These are phyloP conservation scores for Todus mexicanus DNA, from an alignment of 2,797 vertebrate species.

Conservation along the genomic window DNA sequence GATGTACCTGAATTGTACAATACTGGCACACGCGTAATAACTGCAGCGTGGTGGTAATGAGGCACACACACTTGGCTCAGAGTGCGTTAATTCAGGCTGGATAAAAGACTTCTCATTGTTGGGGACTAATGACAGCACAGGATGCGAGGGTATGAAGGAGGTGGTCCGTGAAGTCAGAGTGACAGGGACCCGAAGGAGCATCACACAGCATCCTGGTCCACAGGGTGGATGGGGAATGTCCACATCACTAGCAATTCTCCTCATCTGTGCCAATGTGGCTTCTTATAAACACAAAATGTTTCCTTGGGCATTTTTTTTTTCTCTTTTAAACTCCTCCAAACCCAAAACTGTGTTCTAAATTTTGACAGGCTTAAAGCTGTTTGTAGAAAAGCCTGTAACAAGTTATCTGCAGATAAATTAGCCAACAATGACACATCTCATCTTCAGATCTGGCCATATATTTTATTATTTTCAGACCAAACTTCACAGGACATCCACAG, in stretches of 20 bases:
- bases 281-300: not conserved
- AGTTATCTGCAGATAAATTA: not conserved
- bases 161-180: not conserved
- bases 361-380: not conserved
- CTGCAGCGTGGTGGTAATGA: accelerated
- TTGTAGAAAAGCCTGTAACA: slow-evolving; percentile 35
- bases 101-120: not conserved
- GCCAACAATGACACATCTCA: not conserved
- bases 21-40: not conserved
- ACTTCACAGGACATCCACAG: not conserved
- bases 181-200: not conserved
- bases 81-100: not conserved
- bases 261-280: not conserved
- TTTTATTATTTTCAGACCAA: not conserved
- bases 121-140: not conserved
- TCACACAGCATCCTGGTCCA: accelerated
- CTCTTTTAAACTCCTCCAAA: not conserved
- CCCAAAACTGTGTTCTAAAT: slow-evolving; percentile 8
- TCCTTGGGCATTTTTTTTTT: not conserved
- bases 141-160: not conserved
- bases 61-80: no score
- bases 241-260: not conserved
- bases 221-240: not conserved
- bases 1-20: not conserved
- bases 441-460: not conserved